phyloP scores from a whole-genome alignment of 1,140 invertebrate species.

The Goniozus legneri region DNA sequence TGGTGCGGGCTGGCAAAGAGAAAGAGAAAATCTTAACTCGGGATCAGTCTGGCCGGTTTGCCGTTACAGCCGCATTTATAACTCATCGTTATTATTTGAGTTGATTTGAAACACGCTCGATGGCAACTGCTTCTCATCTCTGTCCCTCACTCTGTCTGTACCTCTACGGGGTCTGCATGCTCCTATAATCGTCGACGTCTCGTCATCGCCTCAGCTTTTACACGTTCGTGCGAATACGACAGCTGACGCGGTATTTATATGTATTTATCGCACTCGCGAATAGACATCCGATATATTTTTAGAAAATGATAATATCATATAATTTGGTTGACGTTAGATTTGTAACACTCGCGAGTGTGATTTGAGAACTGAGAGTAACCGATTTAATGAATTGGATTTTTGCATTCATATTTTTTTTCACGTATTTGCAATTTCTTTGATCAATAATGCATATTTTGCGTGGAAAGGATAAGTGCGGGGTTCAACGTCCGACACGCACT shows the following conservation, averaged over 20 bases:
- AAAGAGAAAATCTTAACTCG: constrained; percentile 43
- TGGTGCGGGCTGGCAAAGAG: no score
- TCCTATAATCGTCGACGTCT: constrained; percentile 8
- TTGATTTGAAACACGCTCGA: constrained; percentile 40
- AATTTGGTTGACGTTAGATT: no score
- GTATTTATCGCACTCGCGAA: constrained; percentile 4
- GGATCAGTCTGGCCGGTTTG: constrained; percentile 43
- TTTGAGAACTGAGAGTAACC: no score
- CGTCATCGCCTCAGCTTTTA: constrained; percentile 6
- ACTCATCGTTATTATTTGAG: constrained; percentile 46
- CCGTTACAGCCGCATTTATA: constrained; percentile 43
- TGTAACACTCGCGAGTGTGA: no score
- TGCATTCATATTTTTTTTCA: no score
- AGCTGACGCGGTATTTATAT: constrained; percentile 16
- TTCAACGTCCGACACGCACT: no score
- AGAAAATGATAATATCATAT: neutral
- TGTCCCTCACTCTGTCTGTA: neutral
- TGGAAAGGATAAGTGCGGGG: no score
- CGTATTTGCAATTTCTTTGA: no score
- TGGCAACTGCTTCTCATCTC: neutral
- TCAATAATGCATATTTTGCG: no score
- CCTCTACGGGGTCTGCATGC: constrained; percentile 1
- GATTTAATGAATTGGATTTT: no score
- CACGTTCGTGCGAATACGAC: constrained; percentile 7
- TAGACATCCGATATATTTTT: neutral